Percentiles rank a stretch among this genome's conserved stretches.
Evolutionary conservation across 2,113 vertebrate species (phyloP).

Genomic region (zebrafish (Danio rerio)): GRCz12tu NC_133180.1:63091501-63092000

Average conservation of each 20-base stretch:
- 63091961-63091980: not conserved
- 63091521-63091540: conserved; percentile 99
- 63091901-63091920: not conserved
- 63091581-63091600: conserved; percentile 96
- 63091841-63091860: not conserved
- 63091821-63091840: not conserved
- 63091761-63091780: conserved; percentile 7
- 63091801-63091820: not conserved
- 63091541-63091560: conserved; percentile 96
- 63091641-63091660: conserved; percentile 53
- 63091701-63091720: conserved; percentile 18
- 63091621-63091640: conserved; percentile 96
- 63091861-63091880: not conserved
- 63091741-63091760: conserved; percentile 33
- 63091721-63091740: conserved; percentile 32
- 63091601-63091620: conserved; percentile 93
- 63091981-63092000: not conserved
- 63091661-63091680: conserved; percentile 10
- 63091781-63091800: not conserved
- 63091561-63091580: conserved; percentile 94
- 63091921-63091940: not conserved
- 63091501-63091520: conserved; percentile 82
- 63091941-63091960: not conserved
- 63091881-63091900: too few species aligned
- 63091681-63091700: not conserved